Conservation (phyloP, 64 coral and sea anemone genomes). For the Cladopsammia gracilis region DNA sequence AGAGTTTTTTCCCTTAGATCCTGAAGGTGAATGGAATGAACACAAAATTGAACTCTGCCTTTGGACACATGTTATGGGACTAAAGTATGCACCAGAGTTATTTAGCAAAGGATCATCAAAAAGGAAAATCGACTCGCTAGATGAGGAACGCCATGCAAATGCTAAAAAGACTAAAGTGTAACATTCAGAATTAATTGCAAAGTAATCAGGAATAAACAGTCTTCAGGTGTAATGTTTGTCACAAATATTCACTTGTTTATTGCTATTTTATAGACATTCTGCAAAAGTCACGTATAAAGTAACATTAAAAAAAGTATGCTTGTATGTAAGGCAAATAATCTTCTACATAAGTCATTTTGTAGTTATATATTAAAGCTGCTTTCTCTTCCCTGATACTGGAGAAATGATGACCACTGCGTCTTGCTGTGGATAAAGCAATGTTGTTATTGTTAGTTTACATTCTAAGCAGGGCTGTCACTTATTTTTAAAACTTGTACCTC, state of each 20-base stretch:
- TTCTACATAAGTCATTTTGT: not conserved
- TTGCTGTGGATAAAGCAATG: not conserved
- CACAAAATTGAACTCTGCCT: slow-evolving; percentile 93
- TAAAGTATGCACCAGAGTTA: slow-evolving; percentile 71
- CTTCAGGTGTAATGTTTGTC: too few species aligned
- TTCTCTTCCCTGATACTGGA: not conserved
- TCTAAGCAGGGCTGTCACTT: too few species aligned
- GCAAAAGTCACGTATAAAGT: too few species aligned
- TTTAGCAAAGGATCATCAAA: slow-evolving; percentile 46
- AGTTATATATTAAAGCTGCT: not conserved
- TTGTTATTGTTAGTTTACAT: too few species aligned
- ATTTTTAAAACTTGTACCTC: too few species aligned
- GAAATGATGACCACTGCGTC: not conserved
- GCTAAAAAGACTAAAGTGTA: slow-evolving; percentile 6
- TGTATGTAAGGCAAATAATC: too few species aligned
- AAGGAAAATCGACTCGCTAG: not conserved
- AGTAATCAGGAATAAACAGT: too few species aligned
- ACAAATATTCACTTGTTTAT: too few species aligned
- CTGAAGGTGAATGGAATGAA: slow-evolving; percentile 82
- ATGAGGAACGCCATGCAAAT: not conserved
- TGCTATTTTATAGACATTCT: too few species aligned
- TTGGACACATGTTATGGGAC: slow-evolving; percentile 78
- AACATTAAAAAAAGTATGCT: too few species aligned
- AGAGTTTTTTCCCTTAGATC: slow-evolving; percentile 52
- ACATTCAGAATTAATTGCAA: not conserved